phyloP scores from a whole-genome alignment of 2,797 vertebrate genomes.

The Myotis planiceps region DNA sequence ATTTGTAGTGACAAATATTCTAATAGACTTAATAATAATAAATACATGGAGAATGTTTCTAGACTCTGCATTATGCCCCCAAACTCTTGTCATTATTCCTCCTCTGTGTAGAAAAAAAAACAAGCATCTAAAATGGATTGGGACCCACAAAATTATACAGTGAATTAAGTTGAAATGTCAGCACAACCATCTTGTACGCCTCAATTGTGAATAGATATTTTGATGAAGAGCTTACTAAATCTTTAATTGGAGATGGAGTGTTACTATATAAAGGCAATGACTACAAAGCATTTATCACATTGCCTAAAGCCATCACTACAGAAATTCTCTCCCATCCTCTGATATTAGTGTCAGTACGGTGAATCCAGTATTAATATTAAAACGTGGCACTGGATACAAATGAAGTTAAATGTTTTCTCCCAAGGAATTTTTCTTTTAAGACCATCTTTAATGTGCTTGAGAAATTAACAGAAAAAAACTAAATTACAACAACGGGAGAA shows the following conservation, averaged over 20 bases:
- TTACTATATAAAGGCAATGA: constrained; percentile 46
- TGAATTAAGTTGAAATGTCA: constrained; percentile 61
- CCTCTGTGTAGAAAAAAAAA: not conserved
- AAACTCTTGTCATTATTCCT: not conserved
- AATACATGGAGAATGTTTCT: not conserved
- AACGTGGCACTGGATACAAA: constrained; percentile 41
- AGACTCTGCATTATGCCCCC: not conserved
- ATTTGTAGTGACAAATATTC: not conserved
- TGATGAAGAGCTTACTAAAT: constrained; percentile 68
- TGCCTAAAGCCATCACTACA: constrained; percentile 1
- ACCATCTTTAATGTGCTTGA: constrained; percentile 18
- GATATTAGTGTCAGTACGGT: not conserved
- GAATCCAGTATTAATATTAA: constrained; percentile 54
- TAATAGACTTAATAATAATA: constrained; percentile 17
- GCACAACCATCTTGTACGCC: not conserved
- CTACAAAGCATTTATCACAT: constrained; percentile 51
- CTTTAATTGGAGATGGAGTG: constrained; percentile 49
- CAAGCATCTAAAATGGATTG: not conserved
- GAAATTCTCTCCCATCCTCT: constrained; percentile 35
- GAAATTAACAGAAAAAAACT: constrained; percentile 30
- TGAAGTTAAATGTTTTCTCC: constrained; percentile 53
- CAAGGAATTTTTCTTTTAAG: constrained; percentile 34
- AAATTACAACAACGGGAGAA: not conserved
- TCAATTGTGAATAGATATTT: constrained; percentile 48
- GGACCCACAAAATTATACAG: not conserved